These are phyloP conservation scores for Adrianichthys oophorus DNA, from an alignment of 2,797 vertebrate genomes.

Conservation along the genomic window DNA sequence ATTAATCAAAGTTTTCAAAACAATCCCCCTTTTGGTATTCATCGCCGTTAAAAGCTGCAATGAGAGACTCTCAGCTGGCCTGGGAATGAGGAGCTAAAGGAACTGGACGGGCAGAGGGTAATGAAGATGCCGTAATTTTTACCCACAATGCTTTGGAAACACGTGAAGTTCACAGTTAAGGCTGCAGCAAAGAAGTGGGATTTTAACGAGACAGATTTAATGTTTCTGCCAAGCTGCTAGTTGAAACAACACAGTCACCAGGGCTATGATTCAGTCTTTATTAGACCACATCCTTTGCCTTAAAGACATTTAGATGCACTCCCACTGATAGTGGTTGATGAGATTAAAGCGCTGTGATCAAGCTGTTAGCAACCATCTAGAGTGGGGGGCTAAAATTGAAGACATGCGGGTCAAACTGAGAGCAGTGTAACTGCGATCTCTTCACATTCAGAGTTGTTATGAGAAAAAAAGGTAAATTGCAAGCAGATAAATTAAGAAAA, in stretches of 20 bases:
- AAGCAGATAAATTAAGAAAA: too few species aligned
- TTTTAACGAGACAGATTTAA: slow-evolving; percentile 9
- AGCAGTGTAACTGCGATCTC: slow-evolving; percentile 25
- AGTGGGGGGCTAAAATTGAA: slow-evolving; percentile 32
- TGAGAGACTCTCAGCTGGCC: too few species aligned
- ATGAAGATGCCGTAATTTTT: too few species aligned
- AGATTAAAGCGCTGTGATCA: slow-evolving; percentile 51
- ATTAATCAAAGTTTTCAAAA: too few species aligned
- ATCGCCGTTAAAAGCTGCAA: too few species aligned
- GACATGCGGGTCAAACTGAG: slow-evolving; percentile 27
- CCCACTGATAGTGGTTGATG: slow-evolving; percentile 59
- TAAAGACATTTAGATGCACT: slow-evolving; percentile 57
- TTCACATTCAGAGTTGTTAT: slow-evolving; percentile 17
- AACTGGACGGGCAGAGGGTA: too few species aligned
- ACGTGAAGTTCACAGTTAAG: slow-evolving; percentile 22
- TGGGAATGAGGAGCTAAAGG: too few species aligned
- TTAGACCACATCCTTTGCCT: slow-evolving; percentile 58
- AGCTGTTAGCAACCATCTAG: slow-evolving; percentile 43
- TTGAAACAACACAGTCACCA: slow-evolving; percentile 31
- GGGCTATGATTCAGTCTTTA: slow-evolving; percentile 55
- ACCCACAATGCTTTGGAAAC: slow-evolving; percentile 16
- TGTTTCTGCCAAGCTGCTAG: slow-evolving; percentile 31
- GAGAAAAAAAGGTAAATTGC: too few species aligned
- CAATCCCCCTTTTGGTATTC: too few species aligned
- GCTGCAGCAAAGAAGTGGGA: slow-evolving; percentile 17